Conservation (phyloP, 2,888 invertebrate species). For the Trilocha varians region DNA sequence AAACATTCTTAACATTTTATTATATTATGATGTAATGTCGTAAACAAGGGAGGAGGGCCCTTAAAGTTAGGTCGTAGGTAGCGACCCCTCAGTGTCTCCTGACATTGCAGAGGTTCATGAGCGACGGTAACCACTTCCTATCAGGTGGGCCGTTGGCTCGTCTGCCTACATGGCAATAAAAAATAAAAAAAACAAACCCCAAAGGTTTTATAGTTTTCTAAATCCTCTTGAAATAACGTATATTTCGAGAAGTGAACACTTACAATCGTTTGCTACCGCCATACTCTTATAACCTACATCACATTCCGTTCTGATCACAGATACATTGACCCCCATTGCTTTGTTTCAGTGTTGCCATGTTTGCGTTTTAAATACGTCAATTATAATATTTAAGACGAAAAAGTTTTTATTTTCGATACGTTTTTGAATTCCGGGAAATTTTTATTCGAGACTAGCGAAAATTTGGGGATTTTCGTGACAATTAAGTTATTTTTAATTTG, state of each 20-base stretch:
- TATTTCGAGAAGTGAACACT: not conserved
- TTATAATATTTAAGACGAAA: too few species aligned
- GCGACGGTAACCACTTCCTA: too few species aligned
- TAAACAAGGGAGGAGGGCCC: not conserved
- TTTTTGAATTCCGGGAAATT: too few species aligned
- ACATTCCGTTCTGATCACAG: conserved; percentile 63
- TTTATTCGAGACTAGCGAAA: too few species aligned
- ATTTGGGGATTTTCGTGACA: too few species aligned
- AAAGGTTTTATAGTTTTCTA: not conserved
- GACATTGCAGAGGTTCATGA: too few species aligned
- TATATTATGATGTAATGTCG: not conserved
- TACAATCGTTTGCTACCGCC: conserved; percentile 1
- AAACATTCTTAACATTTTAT: conserved; percentile 3
- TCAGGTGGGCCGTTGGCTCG: too few species aligned
- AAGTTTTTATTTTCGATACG: too few species aligned
- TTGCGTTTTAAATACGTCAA: not conserved
- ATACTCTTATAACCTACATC: conserved; percentile 43
- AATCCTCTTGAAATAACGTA: not conserved
- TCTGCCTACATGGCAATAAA: too few species aligned
- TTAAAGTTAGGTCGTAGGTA: too few species aligned
- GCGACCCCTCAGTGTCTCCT: too few species aligned
- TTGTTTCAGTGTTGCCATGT: conserved; percentile 27
- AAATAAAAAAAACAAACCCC: not conserved
- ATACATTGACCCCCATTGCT: conserved; percentile 50
- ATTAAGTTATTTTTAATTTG: too few species aligned